phyloP scores from a whole-genome alignment of 1,140 invertebrate species.

The Colletes latitarsis region DNA sequence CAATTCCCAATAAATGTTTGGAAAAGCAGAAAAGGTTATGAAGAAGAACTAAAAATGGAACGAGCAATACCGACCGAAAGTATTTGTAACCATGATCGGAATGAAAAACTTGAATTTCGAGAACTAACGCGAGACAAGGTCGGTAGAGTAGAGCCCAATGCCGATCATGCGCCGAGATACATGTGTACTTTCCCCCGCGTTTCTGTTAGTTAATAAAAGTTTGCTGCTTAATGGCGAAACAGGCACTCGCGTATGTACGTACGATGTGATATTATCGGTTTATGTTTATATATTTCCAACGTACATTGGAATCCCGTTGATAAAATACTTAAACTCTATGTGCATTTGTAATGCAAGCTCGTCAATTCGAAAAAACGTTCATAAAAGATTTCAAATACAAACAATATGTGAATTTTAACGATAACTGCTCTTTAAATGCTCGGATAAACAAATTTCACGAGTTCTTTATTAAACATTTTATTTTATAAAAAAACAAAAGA shows the following conservation, averaged over 20 bases:
- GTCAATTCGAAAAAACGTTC: not conserved
- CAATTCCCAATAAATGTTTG: too few species aligned
- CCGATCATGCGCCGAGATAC: slow-evolving; percentile 16
- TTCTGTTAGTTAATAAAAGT: slow-evolving; percentile 34
- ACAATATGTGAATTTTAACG: not conserved
- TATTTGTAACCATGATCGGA: not conserved
- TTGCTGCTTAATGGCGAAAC: slow-evolving; percentile 18
- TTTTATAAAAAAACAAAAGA: not conserved
- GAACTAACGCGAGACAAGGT: slow-evolving; percentile 26
- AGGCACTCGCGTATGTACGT: not conserved
- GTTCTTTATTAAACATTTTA: not conserved
- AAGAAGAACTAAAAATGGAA: not conserved
- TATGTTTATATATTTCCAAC: not conserved
- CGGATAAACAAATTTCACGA: not conserved
- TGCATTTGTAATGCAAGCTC: slow-evolving; percentile 5
- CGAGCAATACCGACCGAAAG: not conserved
- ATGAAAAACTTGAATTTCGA: slow-evolving; percentile 21
- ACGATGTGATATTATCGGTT: not conserved
- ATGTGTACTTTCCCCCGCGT: slow-evolving; percentile 12
- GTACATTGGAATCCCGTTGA: not conserved
- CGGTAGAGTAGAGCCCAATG: slow-evolving; percentile 33
- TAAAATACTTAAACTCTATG: not conserved
- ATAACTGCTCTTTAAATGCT: not conserved
- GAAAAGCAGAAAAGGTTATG: not conserved
- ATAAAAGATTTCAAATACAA: not conserved